Percentiles rank a stretch among this genome's conserved stretches.
phyloP scores from a whole-genome alignment of 2,888 invertebrate species.

The Cheilosia soror region DNA sequence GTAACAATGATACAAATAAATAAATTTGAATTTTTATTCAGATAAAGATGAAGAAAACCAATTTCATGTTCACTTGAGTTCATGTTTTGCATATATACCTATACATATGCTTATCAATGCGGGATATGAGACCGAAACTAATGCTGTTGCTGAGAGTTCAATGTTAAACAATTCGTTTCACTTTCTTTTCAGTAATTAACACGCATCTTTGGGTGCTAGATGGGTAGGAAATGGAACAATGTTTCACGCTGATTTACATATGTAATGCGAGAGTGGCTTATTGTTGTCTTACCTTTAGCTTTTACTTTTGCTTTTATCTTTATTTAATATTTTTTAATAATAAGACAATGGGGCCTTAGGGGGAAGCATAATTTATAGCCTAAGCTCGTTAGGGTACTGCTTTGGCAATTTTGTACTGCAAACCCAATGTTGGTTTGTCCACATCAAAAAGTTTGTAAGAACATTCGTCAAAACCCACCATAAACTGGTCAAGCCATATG shows the following conservation, averaged over 20 bases:
- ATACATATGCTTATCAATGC: conserved; percentile 9
- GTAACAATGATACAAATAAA: neutral
- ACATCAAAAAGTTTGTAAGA: too few species aligned
- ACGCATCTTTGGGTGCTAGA: conserved; percentile 38
- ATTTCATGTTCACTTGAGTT: conserved; percentile 52
- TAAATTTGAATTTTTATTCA: conserved; percentile 2
- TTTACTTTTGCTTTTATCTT: neutral
- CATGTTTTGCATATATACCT: conserved; percentile 25
- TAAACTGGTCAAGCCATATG: too few species aligned
- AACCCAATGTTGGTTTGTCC: too few species aligned
- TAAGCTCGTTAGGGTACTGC: too few species aligned
- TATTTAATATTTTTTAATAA: neutral
- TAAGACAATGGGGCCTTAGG: too few species aligned
- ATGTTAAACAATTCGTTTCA: conserved; percentile 64
- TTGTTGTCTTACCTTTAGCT: neutral
- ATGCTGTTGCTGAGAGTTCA: conserved; percentile 27
- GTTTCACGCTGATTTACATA: neutral
- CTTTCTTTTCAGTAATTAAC: conserved; percentile 62
- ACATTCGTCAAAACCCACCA: too few species aligned
- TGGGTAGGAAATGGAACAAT: conserved; percentile 6
- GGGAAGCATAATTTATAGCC: too few species aligned
- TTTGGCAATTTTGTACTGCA: too few species aligned
- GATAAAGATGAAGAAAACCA: conserved; percentile 11
- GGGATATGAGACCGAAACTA: conserved; percentile 18
- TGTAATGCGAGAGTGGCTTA: neutral